Evolutionary conservation across 2,888 invertebrate genomes (phyloP).

Genomic region (Scelioninae gen. 2): DNA sequence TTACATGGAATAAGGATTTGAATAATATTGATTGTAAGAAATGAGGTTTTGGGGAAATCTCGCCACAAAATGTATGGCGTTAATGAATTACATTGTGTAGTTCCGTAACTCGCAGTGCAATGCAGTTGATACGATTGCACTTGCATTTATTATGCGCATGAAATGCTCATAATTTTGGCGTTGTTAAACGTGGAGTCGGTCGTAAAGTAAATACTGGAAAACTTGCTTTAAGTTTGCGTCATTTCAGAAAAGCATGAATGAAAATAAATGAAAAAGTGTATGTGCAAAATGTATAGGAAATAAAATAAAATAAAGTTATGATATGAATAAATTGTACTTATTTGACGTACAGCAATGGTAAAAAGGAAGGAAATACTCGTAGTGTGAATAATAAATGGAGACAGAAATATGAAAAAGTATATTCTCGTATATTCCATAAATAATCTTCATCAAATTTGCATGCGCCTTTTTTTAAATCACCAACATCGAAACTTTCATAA

Average conservation of each 20-base stretch:
- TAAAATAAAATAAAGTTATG: too few species aligned
- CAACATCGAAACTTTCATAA: not conserved
- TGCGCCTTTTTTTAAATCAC: conserved; percentile 1
- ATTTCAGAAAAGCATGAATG: too few species aligned
- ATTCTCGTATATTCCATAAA: too few species aligned
- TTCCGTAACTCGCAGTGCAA: conserved; percentile 27
- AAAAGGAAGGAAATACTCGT: too few species aligned
- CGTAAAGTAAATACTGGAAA: conserved; percentile 16
- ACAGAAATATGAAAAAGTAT: too few species aligned
- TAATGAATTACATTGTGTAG: conserved; percentile 40
- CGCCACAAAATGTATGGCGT: conserved; percentile 23
- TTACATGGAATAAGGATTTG: conserved; percentile 27
- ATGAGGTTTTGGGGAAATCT: conserved; percentile 16
- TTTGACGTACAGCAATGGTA: too few species aligned
- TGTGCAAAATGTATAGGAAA: too few species aligned
- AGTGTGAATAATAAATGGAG: too few species aligned
- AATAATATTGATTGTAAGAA: conserved; percentile 23
- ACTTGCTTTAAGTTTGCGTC: too few species aligned
- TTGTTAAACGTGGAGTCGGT: conserved; percentile 13
- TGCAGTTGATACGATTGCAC: conserved; percentile 33
- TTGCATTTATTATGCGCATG: conserved; percentile 41
- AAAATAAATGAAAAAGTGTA: too few species aligned
- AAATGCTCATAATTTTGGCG: conserved; percentile 39
- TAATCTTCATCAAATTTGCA: not conserved
- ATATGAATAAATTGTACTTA: too few species aligned